phyloP scores from a whole-genome alignment of 1,140 invertebrate species.

The Apis mellifera region DNA sequence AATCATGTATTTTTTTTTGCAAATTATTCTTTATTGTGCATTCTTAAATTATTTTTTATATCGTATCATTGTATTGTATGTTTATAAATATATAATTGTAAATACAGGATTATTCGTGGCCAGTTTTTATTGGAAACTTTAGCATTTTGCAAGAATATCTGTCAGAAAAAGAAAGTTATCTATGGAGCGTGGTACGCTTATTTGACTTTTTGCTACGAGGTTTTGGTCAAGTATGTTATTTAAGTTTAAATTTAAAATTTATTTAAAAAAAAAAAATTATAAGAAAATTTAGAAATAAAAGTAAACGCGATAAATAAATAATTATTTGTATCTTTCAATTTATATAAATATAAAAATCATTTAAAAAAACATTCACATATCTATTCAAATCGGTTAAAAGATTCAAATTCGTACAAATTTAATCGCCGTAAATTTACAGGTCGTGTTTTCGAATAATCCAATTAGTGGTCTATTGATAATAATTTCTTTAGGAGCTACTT shows the following conservation, averaged over 20 bases:
- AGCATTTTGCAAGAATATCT: constrained; percentile 70
- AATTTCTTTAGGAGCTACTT: constrained; percentile 69
- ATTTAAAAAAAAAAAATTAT: not conserved
- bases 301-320: not conserved
- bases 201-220: constrained; percentile 76
- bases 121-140: constrained; percentile 76
- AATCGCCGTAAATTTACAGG: constrained; percentile 64
- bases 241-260: not conserved
- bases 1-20: no score
- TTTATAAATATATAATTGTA: constrained; percentile 25
- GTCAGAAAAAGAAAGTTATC: constrained; percentile 59
- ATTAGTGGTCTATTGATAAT: constrained; percentile 78
- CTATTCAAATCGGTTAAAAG: not conserved
- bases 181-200: constrained; percentile 71
- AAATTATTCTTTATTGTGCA: no score
- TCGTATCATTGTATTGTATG: not conserved
- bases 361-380: not conserved
- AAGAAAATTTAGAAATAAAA: not conserved
- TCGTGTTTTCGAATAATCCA: constrained; percentile 79
- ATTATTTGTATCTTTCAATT: not conserved
- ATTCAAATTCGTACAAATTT: not conserved
- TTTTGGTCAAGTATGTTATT: constrained; percentile 76
- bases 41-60: no score
- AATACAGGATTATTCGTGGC: constrained; percentile 60
- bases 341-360: not conserved